These are phyloP conservation scores for Atherix ibis DNA, from an alignment of 2,888 invertebrate genomes.

Conservation along the genomic window DNA sequence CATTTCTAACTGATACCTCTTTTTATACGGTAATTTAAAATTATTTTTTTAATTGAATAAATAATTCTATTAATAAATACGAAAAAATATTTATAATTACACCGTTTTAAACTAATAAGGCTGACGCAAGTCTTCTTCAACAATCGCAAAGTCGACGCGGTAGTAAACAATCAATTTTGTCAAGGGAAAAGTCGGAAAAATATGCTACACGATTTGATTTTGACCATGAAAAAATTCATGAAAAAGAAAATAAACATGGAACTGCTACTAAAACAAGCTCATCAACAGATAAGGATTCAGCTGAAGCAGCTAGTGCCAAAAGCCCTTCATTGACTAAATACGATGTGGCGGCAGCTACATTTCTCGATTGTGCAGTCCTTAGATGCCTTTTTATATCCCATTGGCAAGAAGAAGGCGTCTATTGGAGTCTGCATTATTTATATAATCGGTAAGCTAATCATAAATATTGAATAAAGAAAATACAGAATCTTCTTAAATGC, in stretches of 20 bases:
- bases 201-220: slow-evolving; percentile 29
- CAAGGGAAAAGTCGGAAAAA: slow-evolving; percentile 23
- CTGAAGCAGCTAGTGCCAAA: slow-evolving; percentile 44
- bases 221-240: slow-evolving; percentile 24
- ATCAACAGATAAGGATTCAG: slow-evolving; percentile 64
- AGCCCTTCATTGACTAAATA: slow-evolving; percentile 16
- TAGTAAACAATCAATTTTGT: slow-evolving; percentile 28
- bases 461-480: neutral
- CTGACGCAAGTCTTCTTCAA: slow-evolving; percentile 67
- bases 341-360: slow-evolving; percentile 75
- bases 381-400: slow-evolving; percentile 89
- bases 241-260: slow-evolving; percentile 13
- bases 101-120: slow-evolving; percentile 26
- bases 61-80: neutral
- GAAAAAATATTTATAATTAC: neutral
- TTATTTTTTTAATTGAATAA: neutral
- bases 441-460: slow-evolving; percentile 55
- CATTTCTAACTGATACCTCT: slow-evolving; percentile 57
- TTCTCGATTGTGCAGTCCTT: slow-evolving; percentile 90
- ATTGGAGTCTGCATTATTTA: slow-evolving; percentile 88
- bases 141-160: slow-evolving; percentile 30
- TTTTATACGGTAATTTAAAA: slow-evolving; percentile 53
- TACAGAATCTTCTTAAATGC: neutral
- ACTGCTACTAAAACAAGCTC: slow-evolving; percentile 29
- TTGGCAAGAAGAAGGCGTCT: slow-evolving; percentile 97